phyloP scores from a whole-genome alignment of 1,140 invertebrate genomes.

The Sycophaga agraensis region DNA sequence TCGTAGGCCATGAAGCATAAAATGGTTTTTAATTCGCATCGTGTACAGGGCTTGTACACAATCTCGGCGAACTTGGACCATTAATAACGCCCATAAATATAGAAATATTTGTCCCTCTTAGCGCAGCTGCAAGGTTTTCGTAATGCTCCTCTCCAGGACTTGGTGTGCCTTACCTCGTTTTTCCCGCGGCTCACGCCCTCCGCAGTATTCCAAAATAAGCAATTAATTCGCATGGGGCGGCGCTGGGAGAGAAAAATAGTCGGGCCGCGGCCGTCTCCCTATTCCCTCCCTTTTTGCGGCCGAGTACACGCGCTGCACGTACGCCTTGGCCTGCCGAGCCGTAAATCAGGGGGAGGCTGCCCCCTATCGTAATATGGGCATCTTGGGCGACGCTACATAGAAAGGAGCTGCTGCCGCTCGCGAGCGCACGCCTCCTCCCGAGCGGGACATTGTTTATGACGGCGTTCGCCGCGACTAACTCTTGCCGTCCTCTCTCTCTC shows the following conservation, averaged over 20 bases:
- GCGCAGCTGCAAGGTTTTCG: neutral
- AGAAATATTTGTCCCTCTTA: constrained; percentile 23
- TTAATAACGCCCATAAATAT: constrained; percentile 28
- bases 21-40: constrained; percentile 5
- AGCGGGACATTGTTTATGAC: constrained; percentile 25
- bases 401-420: neutral
- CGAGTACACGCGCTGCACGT: neutral
- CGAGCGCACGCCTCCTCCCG: neutral
- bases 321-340: neutral
- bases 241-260: constrained; percentile 14
- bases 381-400: neutral
- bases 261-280: neutral
- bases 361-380: constrained; percentile 26
- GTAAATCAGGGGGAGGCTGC: constrained; percentile 21
- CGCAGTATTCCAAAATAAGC: constrained; percentile 5
- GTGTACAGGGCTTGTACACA: neutral
- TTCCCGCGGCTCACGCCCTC: neutral
- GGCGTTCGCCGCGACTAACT: neutral
- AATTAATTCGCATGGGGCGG: constrained; percentile 16
- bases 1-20: neutral
- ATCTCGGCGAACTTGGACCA: constrained; percentile 12
- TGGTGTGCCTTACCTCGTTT: neutral
- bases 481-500: no score
- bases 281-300: neutral
- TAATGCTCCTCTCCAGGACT: neutral